Percentiles rank a stretch among this genome's conserved stretches.
These are phyloP conservation scores for Pyrgilauda ruficollis DNA, from an alignment of 2,113 vertebrate species.

Conservation along the genomic window DNA sequence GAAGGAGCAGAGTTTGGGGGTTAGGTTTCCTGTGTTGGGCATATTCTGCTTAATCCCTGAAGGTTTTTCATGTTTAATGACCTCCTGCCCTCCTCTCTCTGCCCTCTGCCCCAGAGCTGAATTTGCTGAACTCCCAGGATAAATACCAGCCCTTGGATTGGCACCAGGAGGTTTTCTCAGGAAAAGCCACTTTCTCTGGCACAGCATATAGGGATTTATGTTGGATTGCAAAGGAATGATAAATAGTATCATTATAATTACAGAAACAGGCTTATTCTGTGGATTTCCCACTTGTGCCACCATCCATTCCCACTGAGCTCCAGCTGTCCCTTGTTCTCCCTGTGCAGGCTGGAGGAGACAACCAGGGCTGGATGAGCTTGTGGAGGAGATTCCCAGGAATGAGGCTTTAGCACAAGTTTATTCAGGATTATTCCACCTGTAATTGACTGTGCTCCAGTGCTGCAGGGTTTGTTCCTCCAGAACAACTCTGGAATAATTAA, in stretches of 20 bases:
- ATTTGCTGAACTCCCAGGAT: not conserved
- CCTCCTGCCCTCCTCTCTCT: not conserved
- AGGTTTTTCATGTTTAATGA: not conserved
- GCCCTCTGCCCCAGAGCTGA: not conserved
- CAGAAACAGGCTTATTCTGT: not conserved
- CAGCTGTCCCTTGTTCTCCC: rapidly evolving
- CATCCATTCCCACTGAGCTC: rapidly evolving
- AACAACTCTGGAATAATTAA: not conserved
- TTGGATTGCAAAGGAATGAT: not conserved
- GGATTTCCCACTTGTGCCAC: not conserved
- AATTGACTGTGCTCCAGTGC: not conserved
- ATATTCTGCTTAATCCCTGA: not conserved
- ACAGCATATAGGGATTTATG: not conserved
- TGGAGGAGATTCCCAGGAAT: not conserved
- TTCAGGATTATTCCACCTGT: not conserved
- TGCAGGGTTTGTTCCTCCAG: not conserved
- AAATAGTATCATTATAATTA: not conserved
- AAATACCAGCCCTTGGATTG: not conserved
- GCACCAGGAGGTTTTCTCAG: not conserved
- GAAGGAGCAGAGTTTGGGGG: not conserved
- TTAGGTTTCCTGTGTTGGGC: not conserved
- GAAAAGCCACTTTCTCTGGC: not conserved
- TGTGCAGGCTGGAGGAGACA: rapidly evolving
- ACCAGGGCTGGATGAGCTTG: not conserved
- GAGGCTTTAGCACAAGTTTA: not conserved